Base-by-base conservation (phyloP, 2,888 invertebrate genomes). In the Pseudococcus longispinus region DNA sequence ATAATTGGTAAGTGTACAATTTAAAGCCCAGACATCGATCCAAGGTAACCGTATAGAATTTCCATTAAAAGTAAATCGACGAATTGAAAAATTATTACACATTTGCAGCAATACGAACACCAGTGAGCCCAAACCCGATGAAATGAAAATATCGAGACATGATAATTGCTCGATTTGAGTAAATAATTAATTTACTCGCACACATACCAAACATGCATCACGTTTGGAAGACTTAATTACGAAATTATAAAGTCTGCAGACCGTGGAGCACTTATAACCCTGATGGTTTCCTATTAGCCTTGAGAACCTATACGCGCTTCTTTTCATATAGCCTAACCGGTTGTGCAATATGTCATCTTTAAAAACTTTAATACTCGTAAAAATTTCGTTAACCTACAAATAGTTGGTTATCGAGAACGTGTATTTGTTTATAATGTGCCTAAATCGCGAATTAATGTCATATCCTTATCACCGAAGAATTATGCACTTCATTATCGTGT, bases 201-300 rank as follows among this genome's bases (percentile, higher is more conserved):
- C 77, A 60, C 23, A 23, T 60, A 60, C 8, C 15, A 23, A n/a
- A 11, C 20, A 80, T 29, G 42, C 77, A 80, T 80, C 77, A 80
- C 77, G 77, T 80, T 80, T 80, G 1, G 42, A 42, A 80, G 18
- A 42, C 42, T 37, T 80, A 80, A 80, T 80, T 80, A 80, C 42
- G 77, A 80, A 80, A 80, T 80, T 80, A 80, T 42, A 23, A 80
- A 80, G 77, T 80, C 77, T 80, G 77, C 77, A 80, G 77, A 80
- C 42, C 77, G 42, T 80, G 77, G 77, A 80, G 77, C 20, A 42
- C 77, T 80, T 29, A 80, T 80, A 80, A 80, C 77, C 42, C 37
- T 80, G 42, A 23, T 80, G 77, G 77, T 80, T 80, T 80, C 77
- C 77, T 42, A 42, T 80, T 42, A 42, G 42, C 77, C 77, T 80